Conservation (phyloP, 2,113 vertebrate species). For the Leptobrachium ailaonicum region DNA sequence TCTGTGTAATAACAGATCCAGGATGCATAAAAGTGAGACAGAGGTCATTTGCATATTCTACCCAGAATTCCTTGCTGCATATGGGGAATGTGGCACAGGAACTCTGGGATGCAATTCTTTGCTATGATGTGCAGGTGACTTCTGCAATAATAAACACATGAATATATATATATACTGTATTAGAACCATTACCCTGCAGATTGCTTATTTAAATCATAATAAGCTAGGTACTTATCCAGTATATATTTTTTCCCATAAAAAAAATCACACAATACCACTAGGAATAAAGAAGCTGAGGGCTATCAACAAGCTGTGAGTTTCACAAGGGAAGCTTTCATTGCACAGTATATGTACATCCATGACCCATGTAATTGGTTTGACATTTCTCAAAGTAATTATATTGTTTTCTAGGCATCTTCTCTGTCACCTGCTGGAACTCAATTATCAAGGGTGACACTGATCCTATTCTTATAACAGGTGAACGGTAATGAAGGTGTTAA, state of each 20-base stretch:
- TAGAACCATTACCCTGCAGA: too few species aligned
- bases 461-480: background rate
- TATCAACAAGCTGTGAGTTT: background rate
- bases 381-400: slow-evolving; percentile 1
- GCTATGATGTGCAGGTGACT: too few species aligned
- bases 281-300: background rate
- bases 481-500: background rate
- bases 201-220: too few species aligned
- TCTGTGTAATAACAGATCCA: too few species aligned
- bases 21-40: too few species aligned
- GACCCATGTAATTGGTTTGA: slow-evolving; percentile 6
- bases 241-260: background rate
- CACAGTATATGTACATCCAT: background rate
- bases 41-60: too few species aligned
- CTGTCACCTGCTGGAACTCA: slow-evolving; percentile 9
- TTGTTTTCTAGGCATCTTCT: background rate
- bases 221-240: too few species aligned
- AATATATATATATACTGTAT: too few species aligned
- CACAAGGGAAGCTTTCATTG: background rate
- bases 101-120: too few species aligned
- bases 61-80: too few species aligned
- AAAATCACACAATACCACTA: background rate
- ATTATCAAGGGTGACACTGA: background rate
- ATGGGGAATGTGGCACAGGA: too few species aligned
- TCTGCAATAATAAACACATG: too few species aligned